Percentiles rank a stretch among this genome's conserved stretches.
These are phyloP conservation scores for Sebastes itinus DNA, from an alignment of 2,797 vertebrate genomes.

Conservation along the genomic window DNA sequence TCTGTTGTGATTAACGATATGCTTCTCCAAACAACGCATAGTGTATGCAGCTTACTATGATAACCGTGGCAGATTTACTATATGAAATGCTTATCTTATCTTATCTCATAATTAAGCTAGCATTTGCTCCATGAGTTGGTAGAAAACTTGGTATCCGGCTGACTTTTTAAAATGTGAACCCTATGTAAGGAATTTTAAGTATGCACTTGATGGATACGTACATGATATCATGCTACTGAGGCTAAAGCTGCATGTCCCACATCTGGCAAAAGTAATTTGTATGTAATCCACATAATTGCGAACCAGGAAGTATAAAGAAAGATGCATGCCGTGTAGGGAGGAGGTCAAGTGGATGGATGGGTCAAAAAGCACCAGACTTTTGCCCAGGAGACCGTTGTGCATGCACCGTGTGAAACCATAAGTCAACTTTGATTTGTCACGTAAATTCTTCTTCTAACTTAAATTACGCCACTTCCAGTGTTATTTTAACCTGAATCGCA, in stretches of 20 bases:
- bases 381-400: too few species aligned
- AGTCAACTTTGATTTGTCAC: too few species aligned
- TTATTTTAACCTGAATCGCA: too few species aligned
- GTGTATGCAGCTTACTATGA: background rate
- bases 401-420: too few species aligned
- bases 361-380: too few species aligned
- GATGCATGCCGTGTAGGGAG: too few species aligned
- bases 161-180: background rate
- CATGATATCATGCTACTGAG: background rate
- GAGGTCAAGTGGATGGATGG: too few species aligned
- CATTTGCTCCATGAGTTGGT: background rate
- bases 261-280: too few species aligned
- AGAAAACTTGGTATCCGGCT: background rate
- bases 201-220: background rate
- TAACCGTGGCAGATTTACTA: constrained; percentile 5
- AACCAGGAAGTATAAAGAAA: too few species aligned
- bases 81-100: background rate
- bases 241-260: background rate
- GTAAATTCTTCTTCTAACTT: too few species aligned
- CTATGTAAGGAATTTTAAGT: background rate
- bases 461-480: too few species aligned
- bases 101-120: background rate
- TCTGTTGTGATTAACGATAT: constrained; percentile 7
- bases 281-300: too few species aligned
- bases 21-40: background rate